Evolutionary conservation across 2,888 invertebrate species (phyloP).

Genomic region (Parasteatoda lunata): DNA sequence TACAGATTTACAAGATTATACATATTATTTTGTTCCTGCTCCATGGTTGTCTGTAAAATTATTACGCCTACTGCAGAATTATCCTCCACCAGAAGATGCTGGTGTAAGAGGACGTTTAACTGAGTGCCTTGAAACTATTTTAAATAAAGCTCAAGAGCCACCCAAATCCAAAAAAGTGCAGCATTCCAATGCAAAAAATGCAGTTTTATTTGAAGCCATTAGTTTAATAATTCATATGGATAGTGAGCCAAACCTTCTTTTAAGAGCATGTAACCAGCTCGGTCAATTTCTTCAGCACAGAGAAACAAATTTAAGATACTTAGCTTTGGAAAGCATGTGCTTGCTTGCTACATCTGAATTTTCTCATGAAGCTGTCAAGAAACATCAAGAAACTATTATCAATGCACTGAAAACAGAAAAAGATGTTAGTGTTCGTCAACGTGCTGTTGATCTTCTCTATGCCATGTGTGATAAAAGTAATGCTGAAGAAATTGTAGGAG

Average conservation of each 20-base stretch:
- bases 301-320: constrained; percentile 97
- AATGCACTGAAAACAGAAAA: constrained; percentile 99
- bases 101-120: constrained; percentile 96
- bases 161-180: constrained; percentile 99
- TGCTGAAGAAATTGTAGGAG: constrained; percentile 99
- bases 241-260: constrained; percentile 95
- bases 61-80: constrained; percentile 95
- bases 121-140: constrained; percentile 97
- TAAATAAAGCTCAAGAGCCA: constrained; percentile 99
- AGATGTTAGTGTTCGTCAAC: constrained; percentile 97
- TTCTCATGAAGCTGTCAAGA: constrained; percentile 99
- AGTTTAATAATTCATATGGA: constrained; percentile 99
- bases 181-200: constrained; percentile 99
- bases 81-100: constrained; percentile 98
- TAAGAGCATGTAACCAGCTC: constrained; percentile 98
- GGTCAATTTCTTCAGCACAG: constrained; percentile 95
- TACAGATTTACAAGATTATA: constrained; percentile 99
- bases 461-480: constrained; percentile 99
- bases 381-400: constrained; percentile 99
- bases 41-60: constrained; percentile 99
- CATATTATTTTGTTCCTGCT: constrained; percentile 99
- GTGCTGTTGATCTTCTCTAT: constrained; percentile 97
- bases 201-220: constrained; percentile 99
- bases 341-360: constrained; percentile 99
- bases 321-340: constrained; percentile 99